Evolutionary conservation across 2,888 invertebrate genomes (phyloP).

Genomic region (Leptura quadrifasciata): DNA sequence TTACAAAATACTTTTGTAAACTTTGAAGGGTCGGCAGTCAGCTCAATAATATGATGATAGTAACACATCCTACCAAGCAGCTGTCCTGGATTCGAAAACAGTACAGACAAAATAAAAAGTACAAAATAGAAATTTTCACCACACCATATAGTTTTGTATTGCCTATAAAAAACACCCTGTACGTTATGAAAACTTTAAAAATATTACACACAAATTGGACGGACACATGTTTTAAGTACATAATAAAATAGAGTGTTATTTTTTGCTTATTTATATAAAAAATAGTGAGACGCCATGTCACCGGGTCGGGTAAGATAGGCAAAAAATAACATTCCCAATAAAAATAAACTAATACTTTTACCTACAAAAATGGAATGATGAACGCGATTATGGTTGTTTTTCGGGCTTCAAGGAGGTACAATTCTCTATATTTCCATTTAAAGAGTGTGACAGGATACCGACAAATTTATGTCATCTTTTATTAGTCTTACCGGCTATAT

Average conservation of each 20-base stretch:
- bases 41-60: too few relatives aligned
- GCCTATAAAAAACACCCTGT: constrained; percentile 13
- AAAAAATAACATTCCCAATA: constrained; percentile 19
- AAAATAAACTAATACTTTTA: constrained; percentile 14
- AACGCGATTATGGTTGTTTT: background rate
- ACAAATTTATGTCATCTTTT: background rate
- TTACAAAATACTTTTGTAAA: too few relatives aligned
- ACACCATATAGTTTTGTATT: background rate
- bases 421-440: background rate
- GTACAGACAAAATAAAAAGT: too few relatives aligned
- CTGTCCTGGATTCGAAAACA: too few relatives aligned
- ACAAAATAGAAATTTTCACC: too few relatives aligned
- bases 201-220: constrained; percentile 56
- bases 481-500: too few relatives aligned
- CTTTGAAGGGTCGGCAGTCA: too few relatives aligned
- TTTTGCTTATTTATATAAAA: constrained; percentile 1
- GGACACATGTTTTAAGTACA: constrained; percentile 58
- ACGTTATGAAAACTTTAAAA: constrained; percentile 32
- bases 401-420: background rate
- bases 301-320: background rate
- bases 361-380: background rate
- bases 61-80: too few relatives aligned
- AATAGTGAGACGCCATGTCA: constrained; percentile 10
- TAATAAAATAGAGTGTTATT: constrained; percentile 27
- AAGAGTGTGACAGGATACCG: background rate